phyloP scores from a whole-genome alignment of 1,140 invertebrate species.

The Pseudomyrmex concolor region DNA sequence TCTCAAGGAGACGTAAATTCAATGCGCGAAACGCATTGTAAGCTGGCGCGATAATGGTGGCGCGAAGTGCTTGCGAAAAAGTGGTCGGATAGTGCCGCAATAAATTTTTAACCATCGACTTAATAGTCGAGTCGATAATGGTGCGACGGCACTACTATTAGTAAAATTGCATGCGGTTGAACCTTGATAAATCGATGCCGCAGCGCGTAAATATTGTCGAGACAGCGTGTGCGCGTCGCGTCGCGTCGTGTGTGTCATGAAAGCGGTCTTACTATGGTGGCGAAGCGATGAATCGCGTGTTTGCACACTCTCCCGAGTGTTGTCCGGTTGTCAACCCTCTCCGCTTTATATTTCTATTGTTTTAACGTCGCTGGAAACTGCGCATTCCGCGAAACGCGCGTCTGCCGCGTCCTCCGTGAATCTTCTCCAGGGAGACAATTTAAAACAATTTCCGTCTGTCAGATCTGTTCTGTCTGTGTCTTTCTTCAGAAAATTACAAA shows the following conservation, averaged over 20 bases:
- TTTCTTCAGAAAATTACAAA: too few relatives aligned
- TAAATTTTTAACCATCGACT: conserved; percentile 19
- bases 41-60: conserved; percentile 1
- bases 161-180: conserved; percentile 17
- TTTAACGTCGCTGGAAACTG: conserved; percentile 13
- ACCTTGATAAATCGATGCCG: conserved; percentile 40
- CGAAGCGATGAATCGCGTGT: conserved; percentile 26
- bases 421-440: too few relatives aligned
- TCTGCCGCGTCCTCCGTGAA: too few relatives aligned
- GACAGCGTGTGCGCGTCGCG: not conserved
- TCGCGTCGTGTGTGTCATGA: not conserved
- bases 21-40: not conserved
- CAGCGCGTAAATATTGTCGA: conserved; percentile 32
- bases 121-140: conserved; percentile 9
- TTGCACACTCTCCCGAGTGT: too few relatives aligned
- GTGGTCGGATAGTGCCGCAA: not conserved
- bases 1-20: not conserved
- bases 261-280: conserved; percentile 1
- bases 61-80: not conserved
- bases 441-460: too few relatives aligned
- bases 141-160: conserved; percentile 25
- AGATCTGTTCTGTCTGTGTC: too few relatives aligned
- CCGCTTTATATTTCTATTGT: conserved; percentile 8
- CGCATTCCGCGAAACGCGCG: not conserved
- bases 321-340: not conserved